Conservation (phyloP, 2,797 vertebrate species). For the Tangara arthus region DNA sequence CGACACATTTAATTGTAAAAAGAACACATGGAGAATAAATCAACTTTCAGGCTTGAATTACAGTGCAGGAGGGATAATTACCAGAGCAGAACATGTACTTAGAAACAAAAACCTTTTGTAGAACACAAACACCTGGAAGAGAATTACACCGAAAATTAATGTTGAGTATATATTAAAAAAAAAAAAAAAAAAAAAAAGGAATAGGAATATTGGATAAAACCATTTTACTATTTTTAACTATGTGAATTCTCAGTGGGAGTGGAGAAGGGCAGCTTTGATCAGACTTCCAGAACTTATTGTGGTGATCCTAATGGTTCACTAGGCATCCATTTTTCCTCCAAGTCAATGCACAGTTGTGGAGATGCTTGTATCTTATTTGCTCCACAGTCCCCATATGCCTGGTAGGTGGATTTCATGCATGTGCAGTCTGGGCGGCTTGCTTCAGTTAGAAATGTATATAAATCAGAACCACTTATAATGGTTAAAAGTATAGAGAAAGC, state of each 20-base stretch:
- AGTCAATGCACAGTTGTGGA: not conserved
- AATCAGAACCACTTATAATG: not conserved
- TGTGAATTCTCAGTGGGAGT: not conserved
- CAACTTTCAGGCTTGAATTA: constrained; percentile 37
- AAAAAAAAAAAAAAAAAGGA: not conserved
- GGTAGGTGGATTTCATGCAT: not conserved
- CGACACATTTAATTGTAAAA: constrained; percentile 21
- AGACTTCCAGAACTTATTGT: not conserved
- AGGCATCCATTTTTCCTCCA: not conserved
- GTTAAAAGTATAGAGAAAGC: not conserved
- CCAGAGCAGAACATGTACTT: constrained; percentile 14
- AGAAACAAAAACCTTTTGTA: constrained; percentile 32
- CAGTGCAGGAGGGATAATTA: constrained; percentile 46
- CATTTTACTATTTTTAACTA: not conserved
- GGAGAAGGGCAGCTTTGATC: not conserved
- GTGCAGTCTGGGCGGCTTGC: not conserved
- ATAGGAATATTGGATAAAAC: not conserved
- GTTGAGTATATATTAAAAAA: not conserved
- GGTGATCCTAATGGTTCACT: not conserved
- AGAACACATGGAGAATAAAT: constrained; percentile 42
- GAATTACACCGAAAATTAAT: not conserved
- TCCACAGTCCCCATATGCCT: not conserved
- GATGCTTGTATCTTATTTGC: not conserved
- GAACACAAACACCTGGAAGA: constrained; percentile 20
- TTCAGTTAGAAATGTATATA: not conserved